Conservation (phyloP, 2,113 vertebrate genomes). For the Porphyrio hochstetteri region DNA sequence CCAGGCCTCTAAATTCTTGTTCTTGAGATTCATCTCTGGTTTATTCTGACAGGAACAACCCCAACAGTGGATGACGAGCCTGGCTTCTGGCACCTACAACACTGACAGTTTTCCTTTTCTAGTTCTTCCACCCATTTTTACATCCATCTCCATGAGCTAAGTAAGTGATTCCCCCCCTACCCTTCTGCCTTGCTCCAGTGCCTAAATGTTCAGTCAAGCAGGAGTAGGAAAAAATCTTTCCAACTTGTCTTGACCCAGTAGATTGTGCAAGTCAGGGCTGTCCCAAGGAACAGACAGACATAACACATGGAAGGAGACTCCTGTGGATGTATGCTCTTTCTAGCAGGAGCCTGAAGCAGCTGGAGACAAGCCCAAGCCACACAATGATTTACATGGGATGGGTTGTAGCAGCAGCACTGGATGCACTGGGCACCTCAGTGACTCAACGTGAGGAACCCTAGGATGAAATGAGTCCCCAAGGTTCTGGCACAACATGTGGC, state of each 20-base stretch:
- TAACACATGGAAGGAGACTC: neutral
- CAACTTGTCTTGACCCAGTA: neutral
- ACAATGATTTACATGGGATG: neutral
- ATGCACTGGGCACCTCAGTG: neutral
- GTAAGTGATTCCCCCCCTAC: neutral
- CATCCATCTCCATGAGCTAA: neutral
- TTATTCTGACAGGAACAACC: neutral
- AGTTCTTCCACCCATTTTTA: neutral
- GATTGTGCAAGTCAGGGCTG: neutral
- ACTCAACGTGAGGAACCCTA: neutral
- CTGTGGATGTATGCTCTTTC: neutral
- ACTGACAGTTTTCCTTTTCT: neutral
- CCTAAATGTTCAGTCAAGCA: neutral
- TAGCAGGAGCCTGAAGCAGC: neutral
- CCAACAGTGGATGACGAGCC: neutral
- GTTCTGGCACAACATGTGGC: neutral
- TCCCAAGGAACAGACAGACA: neutral
- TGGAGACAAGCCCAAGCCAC: neutral
- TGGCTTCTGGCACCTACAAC: neutral
- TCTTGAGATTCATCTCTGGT: neutral
- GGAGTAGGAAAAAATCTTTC: neutral
- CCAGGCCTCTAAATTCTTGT: neutral
- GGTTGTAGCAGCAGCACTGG: slow-evolving; percentile 24
- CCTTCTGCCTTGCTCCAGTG: neutral
- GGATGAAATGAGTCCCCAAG: neutral